Percentiles rank a stretch among this genome's conserved stretches.
Evolutionary conservation across 2,888 invertebrate genomes (phyloP).

Genomic region (Tridacna crocea): DNA sequence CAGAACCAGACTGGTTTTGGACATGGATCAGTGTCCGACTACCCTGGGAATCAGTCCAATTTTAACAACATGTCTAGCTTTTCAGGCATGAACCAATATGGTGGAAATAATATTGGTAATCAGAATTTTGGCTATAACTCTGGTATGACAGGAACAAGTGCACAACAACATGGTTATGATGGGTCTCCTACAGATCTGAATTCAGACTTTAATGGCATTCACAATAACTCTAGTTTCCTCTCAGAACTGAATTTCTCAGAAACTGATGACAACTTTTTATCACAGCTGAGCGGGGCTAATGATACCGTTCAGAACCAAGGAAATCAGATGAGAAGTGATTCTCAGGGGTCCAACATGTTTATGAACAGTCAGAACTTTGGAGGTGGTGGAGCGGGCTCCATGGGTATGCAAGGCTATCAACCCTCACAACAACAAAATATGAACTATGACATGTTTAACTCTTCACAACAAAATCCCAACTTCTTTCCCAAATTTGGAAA

Average conservation of each 20-base stretch:
- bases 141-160: not conserved
- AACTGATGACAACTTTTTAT: constrained; percentile 57
- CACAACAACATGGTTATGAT: constrained; percentile 5
- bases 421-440: constrained; percentile 34
- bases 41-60: constrained; percentile 9
- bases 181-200: constrained; percentile 7
- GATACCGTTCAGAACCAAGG: not conserved
- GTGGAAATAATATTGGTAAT: constrained; percentile 1
- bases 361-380: constrained; percentile 20
- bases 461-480: constrained; percentile 31
- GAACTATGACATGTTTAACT: constrained; percentile 58
- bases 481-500: constrained; percentile 52
- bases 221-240: constrained; percentile 58
- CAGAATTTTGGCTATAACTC: constrained; percentile 2
- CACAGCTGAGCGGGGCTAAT: constrained; percentile 40
- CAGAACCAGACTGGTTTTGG: constrained; percentile 18
- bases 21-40: not conserved
- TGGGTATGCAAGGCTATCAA: constrained; percentile 55
- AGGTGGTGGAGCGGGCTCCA: constrained; percentile 3
- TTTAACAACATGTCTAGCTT: constrained; percentile 14
- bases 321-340: not conserved
- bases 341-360: not conserved
- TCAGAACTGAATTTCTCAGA: constrained; percentile 57
- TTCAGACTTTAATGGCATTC: constrained; percentile 41
- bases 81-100: constrained; percentile 10